Evolutionary conservation across 1,140 invertebrate genomes (phyloP).

Genomic region (Brachystomella parvula): DNA sequence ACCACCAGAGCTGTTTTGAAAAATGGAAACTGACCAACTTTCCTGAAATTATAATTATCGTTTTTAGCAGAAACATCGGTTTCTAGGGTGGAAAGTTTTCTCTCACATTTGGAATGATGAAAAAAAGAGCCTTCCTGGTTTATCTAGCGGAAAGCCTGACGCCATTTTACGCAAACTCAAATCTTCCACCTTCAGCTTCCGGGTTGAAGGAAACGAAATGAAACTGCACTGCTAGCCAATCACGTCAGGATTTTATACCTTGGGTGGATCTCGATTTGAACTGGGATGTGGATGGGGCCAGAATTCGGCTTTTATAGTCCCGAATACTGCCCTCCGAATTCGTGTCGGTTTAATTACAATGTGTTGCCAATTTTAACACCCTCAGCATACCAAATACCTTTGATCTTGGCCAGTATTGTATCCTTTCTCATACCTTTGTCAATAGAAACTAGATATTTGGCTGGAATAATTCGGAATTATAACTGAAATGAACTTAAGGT

Average conservation of each 20-base stretch:
- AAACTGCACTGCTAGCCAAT: background rate
- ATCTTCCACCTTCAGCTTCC: background rate
- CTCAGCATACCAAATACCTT: background rate
- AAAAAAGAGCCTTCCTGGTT: background rate
- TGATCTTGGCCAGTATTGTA: background rate
- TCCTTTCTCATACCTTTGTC: background rate
- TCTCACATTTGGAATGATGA: background rate
- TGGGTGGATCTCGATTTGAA: background rate
- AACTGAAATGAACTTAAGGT: background rate
- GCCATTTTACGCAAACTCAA: no score
- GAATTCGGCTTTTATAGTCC: background rate
- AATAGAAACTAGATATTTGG: no score
- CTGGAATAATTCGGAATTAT: background rate
- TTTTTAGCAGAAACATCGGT: background rate
- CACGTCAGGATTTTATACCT: no score
- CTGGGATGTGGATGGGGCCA: background rate
- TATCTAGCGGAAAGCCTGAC: no score
- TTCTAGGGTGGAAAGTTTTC: background rate
- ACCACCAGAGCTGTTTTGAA: constrained; percentile 26
- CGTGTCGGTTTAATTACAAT: background rate
- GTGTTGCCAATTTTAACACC: background rate
- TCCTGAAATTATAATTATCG: background rate
- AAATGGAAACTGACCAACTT: background rate
- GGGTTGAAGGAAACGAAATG: background rate
- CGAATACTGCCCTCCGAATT: background rate